A percentile compares a stretch with the other conserved stretches of the same genome.
These are phyloP conservation scores for Clarias laeviceps DNA, from an alignment of 2,797 vertebrate species.

Conservation along the genomic window DNA sequence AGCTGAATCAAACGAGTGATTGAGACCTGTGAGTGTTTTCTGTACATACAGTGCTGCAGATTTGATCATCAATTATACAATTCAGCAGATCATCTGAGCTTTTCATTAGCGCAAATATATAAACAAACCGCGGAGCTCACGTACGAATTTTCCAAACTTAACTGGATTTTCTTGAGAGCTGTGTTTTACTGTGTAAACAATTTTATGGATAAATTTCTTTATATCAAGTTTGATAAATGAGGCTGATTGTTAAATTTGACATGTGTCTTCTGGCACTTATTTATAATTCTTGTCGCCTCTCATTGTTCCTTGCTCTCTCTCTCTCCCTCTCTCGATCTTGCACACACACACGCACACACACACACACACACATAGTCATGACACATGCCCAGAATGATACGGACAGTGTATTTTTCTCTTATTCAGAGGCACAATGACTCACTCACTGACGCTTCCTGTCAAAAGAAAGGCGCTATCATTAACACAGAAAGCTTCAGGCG, in stretches of 20 bases:
- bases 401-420: slow-evolving; percentile 14
- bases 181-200: background rate
- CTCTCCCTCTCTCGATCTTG: background rate
- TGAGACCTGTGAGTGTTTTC: background rate
- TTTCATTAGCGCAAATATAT: too few relatives aligned
- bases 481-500: slow-evolving; percentile 13
- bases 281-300: background rate
- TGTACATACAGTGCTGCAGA: background rate
- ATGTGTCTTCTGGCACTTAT: background rate
- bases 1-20: background rate
- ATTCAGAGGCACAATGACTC: slow-evolving; percentile 18
- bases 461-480: slow-evolving; percentile 30
- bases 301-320: background rate
- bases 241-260: background rate
- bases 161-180: background rate
- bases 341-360: slow-evolving; percentile 9
- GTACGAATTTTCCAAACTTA: background rate
- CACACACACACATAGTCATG: slow-evolving; percentile 2
- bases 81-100: background rate
- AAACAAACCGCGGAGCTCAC: background rate
- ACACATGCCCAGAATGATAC: slow-evolving; percentile 2
- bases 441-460: background rate
- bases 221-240: background rate
- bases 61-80: background rate
- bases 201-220: background rate